Base-by-base conservation (phyloP, 2,797 vertebrate genomes). In the Paguma larvata region DNA sequence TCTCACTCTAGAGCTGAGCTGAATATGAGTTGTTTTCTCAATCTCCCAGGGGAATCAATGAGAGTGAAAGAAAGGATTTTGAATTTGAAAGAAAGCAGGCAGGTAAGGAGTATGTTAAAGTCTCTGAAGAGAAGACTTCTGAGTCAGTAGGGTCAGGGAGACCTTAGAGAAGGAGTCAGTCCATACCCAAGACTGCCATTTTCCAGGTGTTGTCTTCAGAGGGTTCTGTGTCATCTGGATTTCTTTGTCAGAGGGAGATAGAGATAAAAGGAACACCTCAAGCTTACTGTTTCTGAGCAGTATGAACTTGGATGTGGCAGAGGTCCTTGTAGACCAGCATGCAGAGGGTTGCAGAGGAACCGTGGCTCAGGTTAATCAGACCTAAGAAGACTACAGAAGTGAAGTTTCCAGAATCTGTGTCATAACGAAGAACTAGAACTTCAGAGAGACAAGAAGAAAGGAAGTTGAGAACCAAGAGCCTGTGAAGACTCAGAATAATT, bases 131-230 rank as follows among this genome's bases (percentile, higher is more conserved):
- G 48, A 68, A 75, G 70, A 87, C 2, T 67, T 53, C 41, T 62
- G 41, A 84, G 25, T 8, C 19, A 94, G 21, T 0, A 90, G 15
- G 1, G 6, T 56, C 3, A 59, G 67, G 63, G 13, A 91, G 46
- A 8, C 5, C 25, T 68, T n/a, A 38, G 13, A 48, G 30, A 88
- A 15, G 77, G 65, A 44, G 4, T n/a, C 56, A 46, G 38, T 72
- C 9, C 97, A 65, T 97, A 98, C 98, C 97, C 85, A 94, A 83
- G 65, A 56, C 34, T 44, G 83, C 65, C 97, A 98, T 98, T 85
- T 91, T 96, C 73, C 68, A 19, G 38, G 18, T 75, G 18, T 34
- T 91, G 5, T 93, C 91, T 73, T 91, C 89, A 21, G 46, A 30
- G 19, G n/a, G 14, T 89, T 75, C 84, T 41, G 41, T 62, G 19